These are phyloP conservation scores for Coranthus polyacanthus DNA, from an alignment of 2,797 vertebrate genomes.

Conservation along the genomic window DNA sequence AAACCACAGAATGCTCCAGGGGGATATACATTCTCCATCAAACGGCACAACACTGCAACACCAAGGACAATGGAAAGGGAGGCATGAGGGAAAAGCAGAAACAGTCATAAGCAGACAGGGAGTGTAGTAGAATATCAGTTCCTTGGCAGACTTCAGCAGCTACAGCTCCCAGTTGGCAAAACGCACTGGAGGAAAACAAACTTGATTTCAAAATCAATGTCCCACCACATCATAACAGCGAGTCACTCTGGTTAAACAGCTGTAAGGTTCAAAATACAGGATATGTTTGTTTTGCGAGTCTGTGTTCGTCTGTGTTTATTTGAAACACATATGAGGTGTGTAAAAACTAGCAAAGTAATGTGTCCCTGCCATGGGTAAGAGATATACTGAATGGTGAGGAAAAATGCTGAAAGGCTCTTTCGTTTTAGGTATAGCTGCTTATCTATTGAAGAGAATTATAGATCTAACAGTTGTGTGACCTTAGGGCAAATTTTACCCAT, in stretches of 20 bases:
- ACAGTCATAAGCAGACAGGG: constrained; percentile 40
- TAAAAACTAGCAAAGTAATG: constrained; percentile 21
- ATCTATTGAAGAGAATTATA: constrained; percentile 4
- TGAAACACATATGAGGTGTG: constrained; percentile 2
- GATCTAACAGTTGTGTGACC: background rate
- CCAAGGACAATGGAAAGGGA: constrained; percentile 52
- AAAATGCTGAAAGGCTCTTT: background rate
- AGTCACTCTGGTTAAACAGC: constrained; percentile 54
- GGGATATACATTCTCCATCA: constrained; percentile 41
- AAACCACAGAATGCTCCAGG: constrained; percentile 45
- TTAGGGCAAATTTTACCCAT: background rate
- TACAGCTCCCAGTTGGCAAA: constrained; percentile 50
- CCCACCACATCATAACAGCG: constrained; percentile 54
- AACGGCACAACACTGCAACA: constrained; percentile 28
- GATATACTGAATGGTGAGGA: constrained; percentile 1
- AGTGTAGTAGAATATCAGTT: constrained; percentile 42
- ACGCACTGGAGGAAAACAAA: constrained; percentile 57
- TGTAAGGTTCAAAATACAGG: constrained; percentile 40
- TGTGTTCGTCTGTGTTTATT: constrained; percentile 18
- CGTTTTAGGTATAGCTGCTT: background rate
- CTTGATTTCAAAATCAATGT: constrained; percentile 70
- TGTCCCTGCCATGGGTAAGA: background rate
- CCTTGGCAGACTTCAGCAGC: constrained; percentile 30
- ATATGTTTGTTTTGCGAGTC: constrained; percentile 11
- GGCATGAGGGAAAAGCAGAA: constrained; percentile 23